Percentiles rank a stretch among this genome's conserved stretches.
Evolutionary conservation across 2,888 invertebrate species (phyloP).

Genomic region (Brachycybe producta): DNA sequence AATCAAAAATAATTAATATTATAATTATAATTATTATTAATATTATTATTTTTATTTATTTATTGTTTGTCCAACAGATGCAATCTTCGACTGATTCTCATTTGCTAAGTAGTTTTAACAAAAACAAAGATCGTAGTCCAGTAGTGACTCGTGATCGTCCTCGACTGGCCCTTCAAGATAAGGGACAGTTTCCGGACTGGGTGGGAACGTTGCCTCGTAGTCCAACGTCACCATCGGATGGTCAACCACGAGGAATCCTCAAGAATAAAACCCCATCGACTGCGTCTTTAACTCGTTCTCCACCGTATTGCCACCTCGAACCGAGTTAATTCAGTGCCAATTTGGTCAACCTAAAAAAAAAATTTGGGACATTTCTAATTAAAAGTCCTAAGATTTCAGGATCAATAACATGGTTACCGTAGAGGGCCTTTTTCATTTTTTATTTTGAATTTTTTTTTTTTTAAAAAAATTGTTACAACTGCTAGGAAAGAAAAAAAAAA

Average conservation of each 20-base stretch:
- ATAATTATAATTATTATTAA: no score
- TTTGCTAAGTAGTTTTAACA: background rate
- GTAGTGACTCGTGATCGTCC: slow-evolving; percentile 4
- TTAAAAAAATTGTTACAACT: no score
- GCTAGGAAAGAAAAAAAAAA: no score
- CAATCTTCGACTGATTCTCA: slow-evolving; percentile 7
- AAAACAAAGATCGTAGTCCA: slow-evolving; percentile 11
- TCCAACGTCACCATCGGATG: slow-evolving; percentile 11
- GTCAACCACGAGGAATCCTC: slow-evolving; percentile 8
- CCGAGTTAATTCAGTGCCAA: background rate
- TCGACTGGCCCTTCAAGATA: slow-evolving; percentile 7
- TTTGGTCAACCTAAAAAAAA: background rate
- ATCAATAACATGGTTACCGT: no score
- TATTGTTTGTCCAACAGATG: slow-evolving; percentile 2
- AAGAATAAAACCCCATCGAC: slow-evolving; percentile 3
- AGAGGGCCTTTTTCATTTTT: no score
- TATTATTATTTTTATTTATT: background rate
- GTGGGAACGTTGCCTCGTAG: slow-evolving; percentile 1
- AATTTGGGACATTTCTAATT: no score
- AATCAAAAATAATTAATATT: no score
- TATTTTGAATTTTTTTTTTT: no score
- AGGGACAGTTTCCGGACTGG: background rate
- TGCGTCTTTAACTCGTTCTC: background rate
- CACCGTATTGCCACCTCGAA: background rate
- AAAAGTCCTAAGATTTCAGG: no score